Conservation (phyloP, 2,113 vertebrate species). For the Saguinus imperator region DNA sequence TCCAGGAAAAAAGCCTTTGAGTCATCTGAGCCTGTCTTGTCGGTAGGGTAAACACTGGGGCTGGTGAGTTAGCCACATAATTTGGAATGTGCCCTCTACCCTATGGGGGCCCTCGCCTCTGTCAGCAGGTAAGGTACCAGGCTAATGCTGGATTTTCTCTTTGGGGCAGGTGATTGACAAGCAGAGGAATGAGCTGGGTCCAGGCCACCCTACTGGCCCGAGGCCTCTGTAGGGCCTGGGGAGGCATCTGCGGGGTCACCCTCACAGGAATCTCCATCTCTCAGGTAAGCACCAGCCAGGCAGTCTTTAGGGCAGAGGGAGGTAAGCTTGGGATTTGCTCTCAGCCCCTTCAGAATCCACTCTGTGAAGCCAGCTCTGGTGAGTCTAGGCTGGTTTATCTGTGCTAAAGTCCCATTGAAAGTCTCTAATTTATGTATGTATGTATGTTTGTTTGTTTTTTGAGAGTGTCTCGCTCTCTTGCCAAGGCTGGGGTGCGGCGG, state of each 20-base stretch:
- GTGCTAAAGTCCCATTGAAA: not conserved
- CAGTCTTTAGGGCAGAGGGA: not conserved
- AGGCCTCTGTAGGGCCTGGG: constrained; percentile 40
- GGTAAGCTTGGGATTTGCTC: not conserved
- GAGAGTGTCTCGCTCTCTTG: no score
- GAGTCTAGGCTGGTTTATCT: not conserved
- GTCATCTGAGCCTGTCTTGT: not conserved
- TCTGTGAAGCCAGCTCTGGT: not conserved
- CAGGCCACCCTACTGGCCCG: constrained; percentile 48
- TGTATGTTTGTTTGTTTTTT: no score
- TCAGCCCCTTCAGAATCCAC: not conserved
- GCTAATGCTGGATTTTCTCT: not conserved
- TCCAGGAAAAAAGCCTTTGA: not conserved
- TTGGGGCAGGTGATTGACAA: not conserved
- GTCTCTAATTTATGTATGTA: no score
- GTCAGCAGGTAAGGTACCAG: not conserved
- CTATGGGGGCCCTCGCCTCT: not conserved
- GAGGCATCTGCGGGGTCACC: not conserved
- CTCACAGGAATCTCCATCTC: not conserved
- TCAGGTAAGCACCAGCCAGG: constrained; percentile 56
- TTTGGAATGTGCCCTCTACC: not conserved
- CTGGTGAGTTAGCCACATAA: not conserved
- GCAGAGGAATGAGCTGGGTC: constrained; percentile 70
- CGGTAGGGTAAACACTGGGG: not conserved
- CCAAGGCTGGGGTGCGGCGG: no score